Evolutionary conservation across 2,113 vertebrate genomes (phyloP), one percentile per base, ranked within the genome.

Genomic region (Pomatorhinus ruficollis): DNA sequence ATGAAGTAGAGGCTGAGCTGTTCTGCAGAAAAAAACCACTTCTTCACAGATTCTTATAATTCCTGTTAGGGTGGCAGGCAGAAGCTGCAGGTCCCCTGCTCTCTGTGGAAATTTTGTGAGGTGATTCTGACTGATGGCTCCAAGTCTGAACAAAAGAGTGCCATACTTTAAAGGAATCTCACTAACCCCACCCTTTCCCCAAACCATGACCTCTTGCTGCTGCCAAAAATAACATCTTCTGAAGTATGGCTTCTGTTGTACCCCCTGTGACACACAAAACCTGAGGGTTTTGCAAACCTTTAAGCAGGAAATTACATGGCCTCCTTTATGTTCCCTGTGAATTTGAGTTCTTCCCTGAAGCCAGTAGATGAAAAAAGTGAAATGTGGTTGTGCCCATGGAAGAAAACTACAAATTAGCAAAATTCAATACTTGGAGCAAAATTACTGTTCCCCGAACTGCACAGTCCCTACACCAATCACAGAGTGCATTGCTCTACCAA

Each of bases 181-280:
- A 40, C 9, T 24, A 45, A 18, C 3, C 2, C 17, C 5, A 6
- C 5, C 6, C 3, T 2, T 10, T 24, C 3, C 17, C 31, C 23
- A 54, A 72, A 56, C 7, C 18, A 14, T 47, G 61, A 52, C 20
- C 9, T 89, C 49, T 75, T 75, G 28, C 54, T 91, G 44, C 60
- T 71, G 56, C 52, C 76, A 63, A 64, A 80, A 91, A 44, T 49
- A 79, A 14, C 0, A 3, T 35, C 37, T 83, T 77, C 65, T 83
- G n/a, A 79, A 79, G 37, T 68, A 23, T 2, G 1, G 6, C 47
- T 90, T 92, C 63, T 77, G 22, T 54, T 3, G 0, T 44, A 72
- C 31, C 40, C 53, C 52, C 57, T 64, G 27, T 47, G 40, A 64
- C 24, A 14, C 6, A 4, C 23, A 53, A 81, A 72, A 84, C 65